Base-by-base conservation (phyloP, 1,140 invertebrate species). In the Plodia interpunctella region DNA sequence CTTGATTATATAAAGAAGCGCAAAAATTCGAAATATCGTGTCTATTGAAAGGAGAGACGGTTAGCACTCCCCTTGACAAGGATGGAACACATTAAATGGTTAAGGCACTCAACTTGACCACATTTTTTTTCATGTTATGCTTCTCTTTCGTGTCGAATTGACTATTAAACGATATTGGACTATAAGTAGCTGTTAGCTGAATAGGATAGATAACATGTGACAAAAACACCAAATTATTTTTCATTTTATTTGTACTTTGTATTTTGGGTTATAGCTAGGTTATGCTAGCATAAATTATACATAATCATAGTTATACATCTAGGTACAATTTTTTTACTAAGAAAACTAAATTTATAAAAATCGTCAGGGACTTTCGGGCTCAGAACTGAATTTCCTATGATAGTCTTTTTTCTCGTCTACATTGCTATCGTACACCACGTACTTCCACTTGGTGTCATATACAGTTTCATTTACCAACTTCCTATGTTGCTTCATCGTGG, bases 11-110 rank as follows among this genome's bases (percentile, higher is more conserved):
- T 70, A 76, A 70, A 2, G 51, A 8, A 61, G 54, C 52, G 5
- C 52, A 38, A 19, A 59, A 9, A 8, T 28, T 52, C 3, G 4
- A 0, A 0, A 0, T 56, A 2, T 17, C 49, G 95, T 96, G 95
- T 96, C 93, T 94, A 96, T 95, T 95, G 94, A 96, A 96, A 97
- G 95, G 95, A 96, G 95, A 96, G 96, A 95, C 91, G 95, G 95
- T 96, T 96, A 96, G 95, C 95, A 96, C 95, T 96, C 95, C 95
- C 95, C 95, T 96, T 93, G 95, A 96, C 94, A 96, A 96, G 95
- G 95, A 96, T 94, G 95, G 94, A 95, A 93, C 91, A 94, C 91
- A 93, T 90, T 90, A 91, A 93, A 92, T 68, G 80, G 77, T 81
- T 72, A 77, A 83, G 83, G 83, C 78, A 86, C n/a, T n/a, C 76